Evolutionary conservation across 2,888 invertebrate genomes (phyloP).

Genomic region (Acleris emargana): DNA sequence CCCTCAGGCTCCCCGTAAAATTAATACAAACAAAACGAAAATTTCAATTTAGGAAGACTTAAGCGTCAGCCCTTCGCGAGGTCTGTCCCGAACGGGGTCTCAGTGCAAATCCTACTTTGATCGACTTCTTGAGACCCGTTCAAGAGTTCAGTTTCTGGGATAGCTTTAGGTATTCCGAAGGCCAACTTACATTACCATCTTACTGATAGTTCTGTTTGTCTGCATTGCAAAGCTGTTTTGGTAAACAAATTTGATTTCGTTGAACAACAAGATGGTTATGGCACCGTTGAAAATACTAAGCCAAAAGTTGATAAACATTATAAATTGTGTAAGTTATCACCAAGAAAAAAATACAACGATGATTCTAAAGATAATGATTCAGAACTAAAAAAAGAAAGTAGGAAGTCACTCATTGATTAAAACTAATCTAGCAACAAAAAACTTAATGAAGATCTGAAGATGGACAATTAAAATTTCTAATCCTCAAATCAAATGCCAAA

Average conservation of each 20-base stretch:
- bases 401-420: conserved; percentile 24
- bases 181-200: conserved; percentile 46
- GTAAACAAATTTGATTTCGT: not conserved
- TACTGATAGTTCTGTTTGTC: conserved; percentile 36
- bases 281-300: not conserved
- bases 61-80: conserved; percentile 50
- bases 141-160: conserved; percentile 57
- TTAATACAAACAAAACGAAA: conserved; percentile 70
- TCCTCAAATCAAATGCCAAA: conserved; percentile 34
- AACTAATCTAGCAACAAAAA: conserved; percentile 8
- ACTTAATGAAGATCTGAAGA: conserved; percentile 34
- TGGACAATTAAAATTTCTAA: conserved; percentile 30
- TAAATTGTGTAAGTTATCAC: not conserved
- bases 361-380: not conserved
- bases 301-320: not conserved
- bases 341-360: too few species aligned
- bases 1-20: conserved; percentile 58
- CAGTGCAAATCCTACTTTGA: conserved; percentile 74
- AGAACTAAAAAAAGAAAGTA: not conserved
- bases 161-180: conserved; percentile 58
- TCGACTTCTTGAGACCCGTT: conserved; percentile 64
- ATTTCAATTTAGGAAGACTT: conserved; percentile 68
- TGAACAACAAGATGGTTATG: not conserved
- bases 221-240: conserved; percentile 9
- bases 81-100: conserved; percentile 52